Base-by-base conservation (phyloP, 2,113 vertebrate genomes). In the Galemys pyrenaicus region DNA sequence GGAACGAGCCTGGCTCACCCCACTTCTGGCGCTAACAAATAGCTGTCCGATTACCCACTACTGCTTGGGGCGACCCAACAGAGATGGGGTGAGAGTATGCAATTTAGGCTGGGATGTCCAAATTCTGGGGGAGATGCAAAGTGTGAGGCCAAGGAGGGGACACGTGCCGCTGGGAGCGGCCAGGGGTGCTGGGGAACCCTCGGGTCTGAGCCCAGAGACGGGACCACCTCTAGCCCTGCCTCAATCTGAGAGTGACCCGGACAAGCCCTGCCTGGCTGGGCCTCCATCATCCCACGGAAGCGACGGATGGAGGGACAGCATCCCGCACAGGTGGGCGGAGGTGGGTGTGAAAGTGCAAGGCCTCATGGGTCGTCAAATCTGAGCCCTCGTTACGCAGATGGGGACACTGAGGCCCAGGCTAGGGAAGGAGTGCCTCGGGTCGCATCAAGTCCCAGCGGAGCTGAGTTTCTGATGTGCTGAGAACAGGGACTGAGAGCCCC, bases 91-190 rank as follows among this genome's bases (percentile, higher is more conserved):
- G 39, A 24, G 16, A 41, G 6, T 19, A 17, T 39, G 46, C 20
- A 56, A 37, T 32, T 54, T 16, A 1, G 46, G 24, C 73, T 75
- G 74, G 37, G 56, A n/a, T 16, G 13, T 19, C 44, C 35, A 35
- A n/a, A n/a, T 20, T 28, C 32, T 26, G 0, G 9, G 65, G 32
- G 70, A 62, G 65, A 26, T 13, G 68, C 22, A 8, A 8, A 9
- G 0, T 3, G 17, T 39, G 15, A 9, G 24, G 32, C 24, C 28
- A 20, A 9, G 24, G 24, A 54, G 22, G 6, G 0, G 0, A 22
- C 5, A 35, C 46, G 74, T 9, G 24, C 8, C 8, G 0, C 65
- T 3, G 9, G 17, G 10, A 37, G 35, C 13, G 13, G 12, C 32
- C 10, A 15, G 6, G 58, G 46, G 64, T 22, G 16, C 46, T 19